Evolutionary conservation across 2,113 vertebrate species (phyloP), one percentile per base, ranked within the genome.

Genomic region (Gasterosteus nipponicus): DNA sequence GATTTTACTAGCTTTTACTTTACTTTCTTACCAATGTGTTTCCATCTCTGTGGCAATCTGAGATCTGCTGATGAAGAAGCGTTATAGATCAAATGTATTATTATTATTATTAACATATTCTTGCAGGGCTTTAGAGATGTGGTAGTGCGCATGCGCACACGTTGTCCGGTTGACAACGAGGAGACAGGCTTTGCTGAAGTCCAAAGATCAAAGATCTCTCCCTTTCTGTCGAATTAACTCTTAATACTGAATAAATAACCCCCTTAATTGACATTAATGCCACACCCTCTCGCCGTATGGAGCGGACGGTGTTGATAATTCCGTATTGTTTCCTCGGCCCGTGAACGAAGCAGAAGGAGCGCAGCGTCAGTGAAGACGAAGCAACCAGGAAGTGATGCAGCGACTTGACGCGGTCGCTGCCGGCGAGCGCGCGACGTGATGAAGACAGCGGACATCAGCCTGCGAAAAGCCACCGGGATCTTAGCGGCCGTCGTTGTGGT

Each of bases 351-450:
- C 72, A 61, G 78, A 47, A 35, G 60, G 60, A 74, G 26, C 33
- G 5, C 7, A 2, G 7, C n/a, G 26, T 60, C 19, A 1, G 29
- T 26, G 1, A 6, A 64, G 4, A n/a, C n/a, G 26, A 56, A 18
- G 69, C 44, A 77, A 90, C 75, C 87, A 89, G 92, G 93, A 94
- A 94, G 91, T 85, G 71, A 7, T 60, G 1, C 11, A 14, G 46
- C 53, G 8, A 3, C 41, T 0, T 2, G 11, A 2, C 1, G 22
- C 22, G 18, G 11, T 16, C 49, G n/a, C 7, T 33, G 5, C 1
- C 0, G 0, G 33, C 5, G 0, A 26, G 22, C 22, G 22, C 1
- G 22, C 64, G 39, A 12, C 4, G 60, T 56, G n/a, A 75, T 90
- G 82, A 89, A 60, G 62, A 19, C 42, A 2, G 53, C 78, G 5